These are phyloP conservation scores for Caenorhabditis zanzibari DNA, from an alignment of 2,888 invertebrate species.

Conservation along the genomic window DNA sequence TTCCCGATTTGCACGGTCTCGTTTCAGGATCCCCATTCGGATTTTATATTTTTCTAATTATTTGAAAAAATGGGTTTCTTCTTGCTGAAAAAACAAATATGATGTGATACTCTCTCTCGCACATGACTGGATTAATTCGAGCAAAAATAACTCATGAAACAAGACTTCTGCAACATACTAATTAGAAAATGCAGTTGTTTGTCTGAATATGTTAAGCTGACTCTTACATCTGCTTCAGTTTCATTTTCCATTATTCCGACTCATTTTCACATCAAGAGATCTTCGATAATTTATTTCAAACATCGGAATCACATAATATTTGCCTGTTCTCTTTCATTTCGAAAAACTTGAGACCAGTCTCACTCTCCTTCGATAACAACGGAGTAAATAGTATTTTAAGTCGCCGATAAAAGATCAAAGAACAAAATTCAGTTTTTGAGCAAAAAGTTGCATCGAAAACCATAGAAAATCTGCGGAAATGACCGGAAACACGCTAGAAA, in stretches of 20 bases:
- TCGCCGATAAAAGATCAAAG: conserved; percentile 8
- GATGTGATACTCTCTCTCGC: conserved; percentile 5
- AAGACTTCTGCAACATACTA: conserved; percentile 19
- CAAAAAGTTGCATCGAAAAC: conserved; percentile 12
- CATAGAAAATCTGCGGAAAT: conserved; percentile 22
- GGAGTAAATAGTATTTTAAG: neutral
- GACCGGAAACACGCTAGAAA: conserved; percentile 26
- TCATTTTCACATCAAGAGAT: too few relatives aligned
- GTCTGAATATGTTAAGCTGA: neutral
- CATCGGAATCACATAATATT: too few relatives aligned
- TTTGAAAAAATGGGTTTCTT: neutral
- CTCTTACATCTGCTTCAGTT: neutral
- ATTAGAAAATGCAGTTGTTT: conserved; percentile 14
- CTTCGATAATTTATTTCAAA: too few relatives aligned
- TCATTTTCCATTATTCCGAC: neutral
- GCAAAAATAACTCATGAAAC: neutral
- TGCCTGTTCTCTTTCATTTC: neutral
- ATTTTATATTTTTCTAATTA: neutral
- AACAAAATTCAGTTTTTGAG: neutral
- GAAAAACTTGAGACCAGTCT: neutral
- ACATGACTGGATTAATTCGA: conserved; percentile 16
- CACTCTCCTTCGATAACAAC: neutral
- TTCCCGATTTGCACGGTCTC: too few relatives aligned
- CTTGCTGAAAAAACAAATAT: neutral
- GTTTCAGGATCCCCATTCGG: too few relatives aligned